These are phyloP conservation scores for Nudaria mundana DNA, from an alignment of 2,888 invertebrate genomes.

Conservation along the genomic window DNA sequence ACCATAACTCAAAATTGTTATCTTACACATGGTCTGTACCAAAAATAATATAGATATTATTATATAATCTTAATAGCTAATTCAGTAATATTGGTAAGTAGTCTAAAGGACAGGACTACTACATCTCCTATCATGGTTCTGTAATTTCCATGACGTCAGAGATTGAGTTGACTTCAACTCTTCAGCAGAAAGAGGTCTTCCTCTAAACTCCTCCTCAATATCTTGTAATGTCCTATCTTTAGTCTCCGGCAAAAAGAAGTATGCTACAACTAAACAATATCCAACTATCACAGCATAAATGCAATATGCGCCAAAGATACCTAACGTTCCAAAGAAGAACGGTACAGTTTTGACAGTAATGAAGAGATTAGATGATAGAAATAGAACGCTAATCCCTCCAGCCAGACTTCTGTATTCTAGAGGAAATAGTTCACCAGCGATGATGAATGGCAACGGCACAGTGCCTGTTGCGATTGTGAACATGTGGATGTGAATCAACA, in stretches of 20 bases:
- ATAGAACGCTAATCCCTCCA: constrained; percentile 55
- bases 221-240: constrained; percentile 60
- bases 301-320: constrained; percentile 50
- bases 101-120: constrained; percentile 43
- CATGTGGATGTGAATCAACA: constrained; percentile 62
- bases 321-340: constrained; percentile 43
- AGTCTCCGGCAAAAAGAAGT: constrained; percentile 57
- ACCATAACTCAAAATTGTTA: too few relatives aligned
- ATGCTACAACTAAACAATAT: constrained; percentile 48
- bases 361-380: constrained; percentile 52
- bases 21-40: too few relatives aligned
- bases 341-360: constrained; percentile 54
- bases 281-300: constrained; percentile 49
- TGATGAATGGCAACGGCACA: constrained; percentile 84
- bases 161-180: constrained; percentile 50
- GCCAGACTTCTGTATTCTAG: constrained; percentile 81
- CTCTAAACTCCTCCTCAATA: constrained; percentile 60
- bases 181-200: constrained; percentile 42
- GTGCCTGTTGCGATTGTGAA: constrained; percentile 79
- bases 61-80: too few relatives aligned
- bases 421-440: constrained; percentile 85
- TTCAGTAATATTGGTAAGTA: too few relatives aligned
- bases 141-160: constrained; percentile 41
- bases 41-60: background rate
- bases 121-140: constrained; percentile 41